A percentile compares a stretch with the other conserved stretches of the same genome.
These are phyloP conservation scores for Brachionus asplanchnoidis DNA, from an alignment of 1,140 invertebrate species.

Conservation along the genomic window DNA sequence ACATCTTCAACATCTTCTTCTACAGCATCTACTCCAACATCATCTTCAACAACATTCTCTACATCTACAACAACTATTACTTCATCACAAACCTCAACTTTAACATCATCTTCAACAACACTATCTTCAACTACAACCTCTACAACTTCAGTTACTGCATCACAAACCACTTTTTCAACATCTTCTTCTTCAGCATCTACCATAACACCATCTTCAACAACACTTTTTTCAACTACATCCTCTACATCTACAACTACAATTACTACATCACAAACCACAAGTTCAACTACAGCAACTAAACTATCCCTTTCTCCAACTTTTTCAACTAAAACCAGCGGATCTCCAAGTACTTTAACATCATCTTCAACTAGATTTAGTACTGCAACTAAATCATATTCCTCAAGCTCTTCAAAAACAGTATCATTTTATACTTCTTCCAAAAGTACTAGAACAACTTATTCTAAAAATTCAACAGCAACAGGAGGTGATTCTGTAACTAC, in stretches of 20 bases:
- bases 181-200: no score
- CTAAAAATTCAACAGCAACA: no score
- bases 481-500: no score
- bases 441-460: no score
- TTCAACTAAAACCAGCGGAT: background rate
- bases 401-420: no score
- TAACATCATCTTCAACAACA: background rate
- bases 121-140: background rate
- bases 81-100: background rate
- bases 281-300: background rate
- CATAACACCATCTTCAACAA: no score
- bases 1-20: background rate
- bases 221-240: background rate
- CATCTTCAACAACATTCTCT: no score
- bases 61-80: background rate
- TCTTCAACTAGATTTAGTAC: no score
- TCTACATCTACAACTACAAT: background rate
- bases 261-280: background rate
- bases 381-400: no score
- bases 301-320: background rate
- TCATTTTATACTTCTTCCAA: no score
- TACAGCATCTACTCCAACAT: background rate
- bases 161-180: background rate
- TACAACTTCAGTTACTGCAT: background rate
- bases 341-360: no score